Base-by-base conservation (phyloP, 2,113 vertebrate species). In the Thomomys bottae region DNA sequence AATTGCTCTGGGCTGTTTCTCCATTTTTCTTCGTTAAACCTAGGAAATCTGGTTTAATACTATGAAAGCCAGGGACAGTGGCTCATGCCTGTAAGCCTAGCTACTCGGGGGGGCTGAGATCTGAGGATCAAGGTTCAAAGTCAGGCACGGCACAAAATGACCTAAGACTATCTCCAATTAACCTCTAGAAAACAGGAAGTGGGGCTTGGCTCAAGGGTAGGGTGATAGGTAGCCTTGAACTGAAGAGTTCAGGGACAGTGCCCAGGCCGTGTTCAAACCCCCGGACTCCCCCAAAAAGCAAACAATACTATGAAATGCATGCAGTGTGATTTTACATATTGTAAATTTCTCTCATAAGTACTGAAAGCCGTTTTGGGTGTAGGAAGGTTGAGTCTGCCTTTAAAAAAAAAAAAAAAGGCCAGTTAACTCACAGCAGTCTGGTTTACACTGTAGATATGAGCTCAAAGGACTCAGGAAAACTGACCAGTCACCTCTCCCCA, bases 271-370 rank as follows among this genome's bases (percentile, higher is more conserved):
- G n/a, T n/a, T n/a, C n/a, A n/a, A n/a, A n/a, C n/a, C n/a, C n/a
- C n/a, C n/a, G n/a, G n/a, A n/a, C n/a, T n/a, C n/a, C n/a, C n/a
- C n/a, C n/a, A n/a, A n/a, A n/a, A n/a, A n/a, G n/a, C 21, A 7
- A 81, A 15, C 32, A 82, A 14, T 8, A 40, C 42, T 38, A 34
- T 79, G 57, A n/a, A 70, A 70, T 57, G 4, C 18, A 71, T 73
- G 21, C 6, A 81, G 34, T 5, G 32, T 57, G 15, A 8, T 45
- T 76, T 28, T 30, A 98, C 94, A n/a, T 59, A 61, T 79, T 95
- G 94, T 85, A 76, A 54, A 89, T 92, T 95, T 93, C 94, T 64
- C 94, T 96, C 76, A 95, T 83, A 95, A 92, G 79, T 36, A 68
- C 75, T 70, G 94, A 95, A 92, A 93, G 34, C 82, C 28, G 70